Evolutionary conservation across 2,113 vertebrate species (phyloP).

Genomic region (Origma solitaria): DNA sequence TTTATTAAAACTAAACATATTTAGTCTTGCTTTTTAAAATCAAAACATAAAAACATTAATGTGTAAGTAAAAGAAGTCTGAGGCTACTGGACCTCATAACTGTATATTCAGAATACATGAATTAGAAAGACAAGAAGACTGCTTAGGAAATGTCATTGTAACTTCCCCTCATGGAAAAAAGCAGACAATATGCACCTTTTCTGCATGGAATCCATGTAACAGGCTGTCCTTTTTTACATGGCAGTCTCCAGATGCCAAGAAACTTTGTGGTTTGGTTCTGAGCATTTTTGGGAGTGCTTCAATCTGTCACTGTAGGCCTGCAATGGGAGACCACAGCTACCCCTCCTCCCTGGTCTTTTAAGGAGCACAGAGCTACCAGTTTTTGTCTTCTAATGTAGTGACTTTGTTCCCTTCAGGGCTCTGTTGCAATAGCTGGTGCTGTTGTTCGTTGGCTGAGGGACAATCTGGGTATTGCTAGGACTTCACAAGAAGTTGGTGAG

Average conservation of each 20-base stretch:
- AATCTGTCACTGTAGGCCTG: not conserved
- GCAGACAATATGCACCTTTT: not conserved
- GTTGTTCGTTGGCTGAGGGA: conserved; percentile 94
- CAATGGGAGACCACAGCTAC: not conserved
- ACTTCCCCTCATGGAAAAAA: not conserved
- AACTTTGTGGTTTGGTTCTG: not conserved
- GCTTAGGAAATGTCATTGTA: not conserved
- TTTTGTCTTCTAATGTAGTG: not conserved
- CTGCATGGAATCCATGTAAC: not conserved
- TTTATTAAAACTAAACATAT: not conserved
- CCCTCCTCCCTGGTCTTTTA: not conserved
- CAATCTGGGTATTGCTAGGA: conserved; percentile 89
- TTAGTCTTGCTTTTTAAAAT: not conserved
- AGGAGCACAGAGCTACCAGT: not conserved
- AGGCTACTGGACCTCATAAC: not conserved
- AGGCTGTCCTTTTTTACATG: not conserved
- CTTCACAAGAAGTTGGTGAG: conserved; percentile 86
- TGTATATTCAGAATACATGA: not conserved
- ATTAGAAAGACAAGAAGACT: not conserved
- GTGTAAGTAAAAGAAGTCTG: not conserved
- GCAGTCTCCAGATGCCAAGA: not conserved
- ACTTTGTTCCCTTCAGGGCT: conserved; percentile 78
- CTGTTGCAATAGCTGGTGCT: conserved; percentile 94
- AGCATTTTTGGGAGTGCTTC: not conserved
- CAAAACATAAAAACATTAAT: not conserved